Base-by-base conservation (phyloP, 2,888 invertebrate species). In the Sphecodes monilicornis region DNA sequence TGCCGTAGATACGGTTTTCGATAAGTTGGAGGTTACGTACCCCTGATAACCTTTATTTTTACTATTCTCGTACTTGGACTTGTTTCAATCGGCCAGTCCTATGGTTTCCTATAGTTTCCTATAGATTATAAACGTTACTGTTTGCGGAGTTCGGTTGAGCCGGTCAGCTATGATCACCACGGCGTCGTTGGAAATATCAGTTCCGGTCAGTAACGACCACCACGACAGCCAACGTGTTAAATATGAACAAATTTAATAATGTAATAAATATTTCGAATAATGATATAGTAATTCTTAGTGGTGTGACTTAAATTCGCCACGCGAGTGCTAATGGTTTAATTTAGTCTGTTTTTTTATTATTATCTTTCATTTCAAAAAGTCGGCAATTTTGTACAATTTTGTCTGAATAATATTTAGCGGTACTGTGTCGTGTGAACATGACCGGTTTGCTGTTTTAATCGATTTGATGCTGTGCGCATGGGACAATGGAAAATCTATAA, bases 251-350 rank as follows among this genome's bases (percentile, higher is more conserved):
- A 54, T 54, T 54, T 54, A n/a, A n/a, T n/a, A 54, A 1, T 3
- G n/a, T 10, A 54, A 54, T 10, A 3, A 11, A n/a, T 50, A 46
- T 46, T 22, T 50, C 22, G 22, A 50, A 22, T 4, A 3, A 43
- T 43, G 41, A 43, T 16, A 43, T 1, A 11, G n/a, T 36, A 16
- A 43, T 43, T 54, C 11, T n/a, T 10, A 54, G n/a, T n/a, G 11
- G 3, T 10, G 5, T 93, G n/a, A 54, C 54, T 54, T 54, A 92
- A 93, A 93, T 93, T 3, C 2, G 41, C 41, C 93, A 92, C 89
- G 84, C 11, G 10, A n/a, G 54, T 54, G n/a, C 3, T 3, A n/a
- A n/a, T n/a, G 10, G n/a, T 54, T n/a, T 1, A 54, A 54, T 32
- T 26, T 18, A 29, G 16, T 6, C 72, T 68, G 82, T 26, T 36